Evolutionary conservation across 2,797 vertebrate genomes (phyloP), one percentile per base, ranked within the genome.

Genomic region (Sebastes vulpes): DNA sequence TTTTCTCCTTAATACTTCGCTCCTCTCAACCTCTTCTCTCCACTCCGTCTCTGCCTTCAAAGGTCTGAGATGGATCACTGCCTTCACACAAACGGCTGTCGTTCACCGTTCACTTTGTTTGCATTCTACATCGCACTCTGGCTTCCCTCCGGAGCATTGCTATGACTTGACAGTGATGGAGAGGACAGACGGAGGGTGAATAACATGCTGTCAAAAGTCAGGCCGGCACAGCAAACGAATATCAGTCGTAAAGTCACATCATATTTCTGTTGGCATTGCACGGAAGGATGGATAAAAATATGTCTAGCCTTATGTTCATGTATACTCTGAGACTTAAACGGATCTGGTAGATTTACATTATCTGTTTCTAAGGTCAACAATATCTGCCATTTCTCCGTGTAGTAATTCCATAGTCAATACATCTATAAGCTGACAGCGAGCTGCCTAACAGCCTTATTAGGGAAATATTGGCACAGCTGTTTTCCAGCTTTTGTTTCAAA

Each of bases 161-260:
- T 20, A 16, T 6, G 63, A 70, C 56, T 59, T 82, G 86, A 91
- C 87, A 90, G 77, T 86, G 91, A 91, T 70, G 65, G 77, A 90
- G 84, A 63, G 76, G 52, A 83, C 0, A 12, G 74, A 83, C 26
- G 6, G 16, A 78, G 79, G 83, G 72, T 6, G 58, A 80, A 87
- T 61, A 26, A 79, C 59, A 79, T 9, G 65, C 79, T 83, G 86
- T 83, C 80, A 84, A 70, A 76, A 71, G 60, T 29, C 23, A 81
- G 61, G 53, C 50, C 6, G 6, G 31, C 58, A 54, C 54, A 25
- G 56, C 56, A 20, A 69, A 77, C 9, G 8, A 46, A 35, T 32
- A 59, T 60, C 3, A 52, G 31, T 4, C 50, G 61, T 42, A 52
- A 10, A 76, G 58, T 68, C 71, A 56, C 26, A 50, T 60, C 23